Percentiles rank a stretch among this genome's conserved stretches.
Evolutionary conservation across 2,113 vertebrate species (phyloP).

Genomic region (Tichodroma muraria): DNA sequence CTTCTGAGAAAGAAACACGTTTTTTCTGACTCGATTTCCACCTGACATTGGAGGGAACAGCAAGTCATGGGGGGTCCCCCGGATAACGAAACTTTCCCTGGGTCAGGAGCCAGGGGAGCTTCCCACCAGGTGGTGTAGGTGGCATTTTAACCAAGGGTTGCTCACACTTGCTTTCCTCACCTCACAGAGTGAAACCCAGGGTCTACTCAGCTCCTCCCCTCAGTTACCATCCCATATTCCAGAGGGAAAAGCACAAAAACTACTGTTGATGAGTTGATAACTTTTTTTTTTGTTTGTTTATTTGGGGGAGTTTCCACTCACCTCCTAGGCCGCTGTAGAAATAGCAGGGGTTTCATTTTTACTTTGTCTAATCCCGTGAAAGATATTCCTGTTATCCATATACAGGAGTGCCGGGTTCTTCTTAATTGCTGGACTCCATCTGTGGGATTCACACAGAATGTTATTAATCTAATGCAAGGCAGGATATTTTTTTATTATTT

Average conservation of each 20-base stretch:
- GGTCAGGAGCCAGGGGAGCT: background rate
- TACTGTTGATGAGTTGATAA: background rate
- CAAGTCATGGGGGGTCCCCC: background rate
- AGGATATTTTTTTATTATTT: background rate
- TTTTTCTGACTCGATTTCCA: background rate
- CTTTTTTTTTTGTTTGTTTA: background rate
- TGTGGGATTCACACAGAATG: background rate
- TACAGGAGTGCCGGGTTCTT: background rate
- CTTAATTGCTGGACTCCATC: background rate
- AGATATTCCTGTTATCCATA: background rate
- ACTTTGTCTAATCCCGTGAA: background rate
- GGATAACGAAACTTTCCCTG: background rate
- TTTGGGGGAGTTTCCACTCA: background rate
- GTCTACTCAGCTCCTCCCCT: background rate
- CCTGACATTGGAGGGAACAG: background rate
- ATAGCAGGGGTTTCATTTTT: background rate
- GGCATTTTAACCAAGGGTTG: background rate
- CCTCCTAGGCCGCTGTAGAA: background rate
- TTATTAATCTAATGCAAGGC: background rate
- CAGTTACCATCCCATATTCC: background rate
- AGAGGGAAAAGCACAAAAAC: background rate
- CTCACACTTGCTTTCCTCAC: background rate
- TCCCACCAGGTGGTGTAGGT: constrained; percentile 3
- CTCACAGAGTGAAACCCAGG: background rate
- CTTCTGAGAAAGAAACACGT: background rate